phyloP scores from a whole-genome alignment of 2,888 invertebrate genomes.

The Cloeon dipterum region DNA sequence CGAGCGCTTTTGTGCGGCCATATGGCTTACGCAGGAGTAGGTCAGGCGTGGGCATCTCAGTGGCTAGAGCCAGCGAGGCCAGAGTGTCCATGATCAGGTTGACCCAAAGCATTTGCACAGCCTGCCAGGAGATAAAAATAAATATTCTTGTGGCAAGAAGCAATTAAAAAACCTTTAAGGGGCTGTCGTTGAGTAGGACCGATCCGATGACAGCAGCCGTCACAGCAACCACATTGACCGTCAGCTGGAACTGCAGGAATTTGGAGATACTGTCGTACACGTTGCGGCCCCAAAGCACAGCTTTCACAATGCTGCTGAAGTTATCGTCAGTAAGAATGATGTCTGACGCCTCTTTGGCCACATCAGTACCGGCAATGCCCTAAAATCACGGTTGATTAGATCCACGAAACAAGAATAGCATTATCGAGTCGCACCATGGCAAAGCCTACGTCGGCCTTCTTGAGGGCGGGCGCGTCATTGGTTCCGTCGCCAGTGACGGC shows the following conservation, averaged over 20 bases:
- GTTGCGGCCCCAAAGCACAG: slow-evolving; percentile 36
- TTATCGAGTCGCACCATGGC: too few species aligned
- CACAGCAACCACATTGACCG: slow-evolving; percentile 33
- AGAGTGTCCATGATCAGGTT: slow-evolving; percentile 35
- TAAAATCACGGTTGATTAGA: slow-evolving; percentile 8
- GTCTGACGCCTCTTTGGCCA: slow-evolving; percentile 36
- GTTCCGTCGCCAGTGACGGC: slow-evolving; percentile 35
- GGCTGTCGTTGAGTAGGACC: slow-evolving; percentile 15
- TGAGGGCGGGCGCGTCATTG: slow-evolving; percentile 33
- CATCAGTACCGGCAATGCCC: slow-evolving; percentile 38
- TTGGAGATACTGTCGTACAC: slow-evolving; percentile 37
- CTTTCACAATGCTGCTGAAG: slow-evolving; percentile 32
- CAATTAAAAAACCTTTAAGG: slow-evolving; percentile 10
- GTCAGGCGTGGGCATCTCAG: slow-evolving; percentile 27
- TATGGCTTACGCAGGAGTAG: slow-evolving; percentile 25
- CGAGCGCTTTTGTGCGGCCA: slow-evolving; percentile 26
- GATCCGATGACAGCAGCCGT: slow-evolving; percentile 29
- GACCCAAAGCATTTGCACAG: slow-evolving; percentile 35
- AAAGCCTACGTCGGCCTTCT: slow-evolving; percentile 32
- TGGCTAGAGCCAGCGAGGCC: slow-evolving; percentile 30
- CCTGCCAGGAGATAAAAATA: slow-evolving; percentile 12
- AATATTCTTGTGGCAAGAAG: background rate
- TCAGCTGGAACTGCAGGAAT: slow-evolving; percentile 34
- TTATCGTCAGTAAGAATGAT: slow-evolving; percentile 35
- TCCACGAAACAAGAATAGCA: too few species aligned